Percentiles rank a stretch among this genome's conserved stretches.
Conservation (phyloP, 1,140 invertebrate genomes). For the Helicorthomorpha holstii region DNA sequence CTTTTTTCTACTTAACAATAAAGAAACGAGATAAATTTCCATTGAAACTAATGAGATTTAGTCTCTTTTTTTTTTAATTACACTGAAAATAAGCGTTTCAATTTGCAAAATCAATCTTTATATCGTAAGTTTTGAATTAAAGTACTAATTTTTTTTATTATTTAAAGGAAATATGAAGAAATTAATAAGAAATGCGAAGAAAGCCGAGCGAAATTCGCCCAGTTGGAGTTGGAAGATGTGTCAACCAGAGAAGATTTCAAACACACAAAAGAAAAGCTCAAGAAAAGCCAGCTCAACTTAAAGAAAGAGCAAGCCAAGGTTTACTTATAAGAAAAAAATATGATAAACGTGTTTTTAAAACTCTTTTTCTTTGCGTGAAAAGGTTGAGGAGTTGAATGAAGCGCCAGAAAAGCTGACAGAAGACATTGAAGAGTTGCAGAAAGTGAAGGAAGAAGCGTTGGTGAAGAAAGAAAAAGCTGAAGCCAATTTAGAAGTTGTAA, state of each 20-base stretch:
- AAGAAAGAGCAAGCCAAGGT: conserved; percentile 25
- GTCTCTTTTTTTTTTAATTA: too few relatives aligned
- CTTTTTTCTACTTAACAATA: too few relatives aligned
- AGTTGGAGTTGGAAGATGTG: conserved; percentile 27
- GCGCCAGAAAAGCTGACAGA: neutral
- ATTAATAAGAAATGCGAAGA: conserved; percentile 23
- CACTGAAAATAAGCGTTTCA: too few relatives aligned
- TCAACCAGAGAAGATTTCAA: conserved; percentile 27
- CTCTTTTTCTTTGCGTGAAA: too few relatives aligned
- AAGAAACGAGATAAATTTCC: too few relatives aligned
- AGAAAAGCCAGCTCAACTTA: too few relatives aligned
- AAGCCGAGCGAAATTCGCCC: conserved; percentile 23
- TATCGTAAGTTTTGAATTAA: too few relatives aligned
- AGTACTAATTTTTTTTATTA: neutral
- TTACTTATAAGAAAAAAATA: conserved; percentile 22
- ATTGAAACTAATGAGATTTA: too few relatives aligned
- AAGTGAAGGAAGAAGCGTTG: conserved; percentile 6
- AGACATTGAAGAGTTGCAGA: neutral
- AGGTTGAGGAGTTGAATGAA: conserved; percentile 4
- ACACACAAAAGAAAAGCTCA: conserved; percentile 23
- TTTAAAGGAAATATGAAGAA: conserved; percentile 17
- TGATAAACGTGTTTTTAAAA: conserved; percentile 2
- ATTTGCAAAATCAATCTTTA: too few relatives aligned
- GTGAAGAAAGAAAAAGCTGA: conserved; percentile 9
- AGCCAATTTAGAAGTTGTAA: conserved; percentile 6